These are phyloP conservation scores for Xylophagus ater DNA, from an alignment of 2,888 invertebrate species.

Conservation along the genomic window DNA sequence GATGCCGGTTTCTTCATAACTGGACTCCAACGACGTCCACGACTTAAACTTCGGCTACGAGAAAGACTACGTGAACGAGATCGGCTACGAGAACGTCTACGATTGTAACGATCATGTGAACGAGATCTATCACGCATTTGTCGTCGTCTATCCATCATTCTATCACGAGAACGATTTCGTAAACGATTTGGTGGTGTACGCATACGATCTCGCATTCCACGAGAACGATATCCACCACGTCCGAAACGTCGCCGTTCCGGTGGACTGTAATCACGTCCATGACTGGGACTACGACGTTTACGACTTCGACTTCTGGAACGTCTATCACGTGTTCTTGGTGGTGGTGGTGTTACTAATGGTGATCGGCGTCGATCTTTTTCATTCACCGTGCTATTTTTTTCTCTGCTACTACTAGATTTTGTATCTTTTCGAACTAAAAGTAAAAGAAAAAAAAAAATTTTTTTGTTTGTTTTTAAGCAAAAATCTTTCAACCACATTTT, in stretches of 20 bases:
- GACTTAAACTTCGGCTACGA: slow-evolving; percentile 28
- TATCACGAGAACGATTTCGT: slow-evolving; percentile 24
- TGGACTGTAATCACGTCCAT: slow-evolving; percentile 28
- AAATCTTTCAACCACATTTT: background rate
- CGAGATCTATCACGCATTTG: no score
- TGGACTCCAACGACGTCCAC: slow-evolving; percentile 25
- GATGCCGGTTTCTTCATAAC: slow-evolving; percentile 20
- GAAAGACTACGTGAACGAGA: slow-evolving; percentile 23
- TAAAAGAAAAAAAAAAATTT: no score
- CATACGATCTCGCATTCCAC: slow-evolving; percentile 27
- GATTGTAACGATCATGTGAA: slow-evolving; percentile 22
- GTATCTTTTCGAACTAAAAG: slow-evolving; percentile 6
- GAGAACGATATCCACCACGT: slow-evolving; percentile 17
- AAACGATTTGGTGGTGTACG: slow-evolving; percentile 19
- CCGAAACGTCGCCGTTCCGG: slow-evolving; percentile 27
- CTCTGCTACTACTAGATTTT: no score
- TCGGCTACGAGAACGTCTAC: slow-evolving; percentile 21
- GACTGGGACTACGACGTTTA: slow-evolving; percentile 15
- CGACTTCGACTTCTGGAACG: slow-evolving; percentile 18
- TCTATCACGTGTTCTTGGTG: slow-evolving; percentile 18
- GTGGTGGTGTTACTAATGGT: no score
- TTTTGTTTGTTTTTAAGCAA: background rate
- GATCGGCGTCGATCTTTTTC: slow-evolving; percentile 7
- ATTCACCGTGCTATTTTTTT: no score
- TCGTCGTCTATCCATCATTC: slow-evolving; percentile 21